Base-by-base conservation (phyloP, 2,888 invertebrate species). In the Amaurobius ferox region DNA sequence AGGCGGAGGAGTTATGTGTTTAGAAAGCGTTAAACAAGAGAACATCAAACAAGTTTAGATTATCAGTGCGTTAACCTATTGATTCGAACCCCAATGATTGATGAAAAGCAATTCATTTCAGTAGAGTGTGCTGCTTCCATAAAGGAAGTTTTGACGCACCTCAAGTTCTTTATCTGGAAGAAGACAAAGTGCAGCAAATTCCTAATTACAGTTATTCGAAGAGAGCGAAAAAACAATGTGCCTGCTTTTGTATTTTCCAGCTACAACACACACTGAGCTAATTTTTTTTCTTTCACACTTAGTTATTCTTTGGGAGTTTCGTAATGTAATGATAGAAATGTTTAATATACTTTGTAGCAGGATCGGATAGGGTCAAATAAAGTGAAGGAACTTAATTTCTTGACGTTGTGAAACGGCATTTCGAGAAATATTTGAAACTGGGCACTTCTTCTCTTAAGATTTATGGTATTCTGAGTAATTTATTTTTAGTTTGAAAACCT, bases 1-100 rank as follows among this genome's bases (percentile, higher is more conserved):
- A 44, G 44, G 44, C 44, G 44, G 44, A 44, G 44, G 44, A 44
- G 44, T 44, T 2, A 44, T 44, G 44, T 16, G 44, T 44, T 44
- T 44, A 44, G n/a, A 44, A 44, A 44, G 44, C 44, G 44, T 44
- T 44, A 44, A 44, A 44, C 44, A 44, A 44, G 44, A 44, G 44
- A 44, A 44, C 44, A 44, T 44, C 44, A 44, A 44, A 44, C 44
- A 44, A 44, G 44, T 44, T 44, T 44, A 44, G 44, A 44, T 44
- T 44, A 44, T 16, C 44, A 44, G 44, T 44, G 16, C 44, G 44
- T 44, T 44, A 44, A 44, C 44, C 44, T 44, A 44, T 44, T 44
- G 44, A 44, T 16, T 44, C 44, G 44, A 44, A 44, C 44, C n/a
- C 44, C 44, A 44, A 44, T 44, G 44, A 44, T 44, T 44, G 44